phyloP scores from a whole-genome alignment of 2,888 invertebrate species.

The Amaurobius ferox region DNA sequence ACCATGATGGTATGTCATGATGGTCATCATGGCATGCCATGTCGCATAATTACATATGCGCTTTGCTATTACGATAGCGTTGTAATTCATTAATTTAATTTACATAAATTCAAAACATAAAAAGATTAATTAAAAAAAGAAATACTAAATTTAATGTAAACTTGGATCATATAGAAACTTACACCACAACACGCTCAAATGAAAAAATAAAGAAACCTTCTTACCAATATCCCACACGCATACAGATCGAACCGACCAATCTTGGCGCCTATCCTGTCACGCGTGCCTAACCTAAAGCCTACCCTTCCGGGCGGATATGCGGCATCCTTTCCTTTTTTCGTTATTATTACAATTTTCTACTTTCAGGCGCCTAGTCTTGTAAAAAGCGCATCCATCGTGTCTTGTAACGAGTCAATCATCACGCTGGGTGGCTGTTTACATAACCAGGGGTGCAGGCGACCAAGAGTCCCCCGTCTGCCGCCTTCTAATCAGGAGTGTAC shows the following conservation, averaged over 20 bases:
- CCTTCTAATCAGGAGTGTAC: constrained; percentile 53
- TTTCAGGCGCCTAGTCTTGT: constrained; percentile 41
- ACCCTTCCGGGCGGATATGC: constrained; percentile 4
- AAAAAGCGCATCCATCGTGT: constrained; percentile 49
- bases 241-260: background rate
- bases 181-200: too few relatives aligned
- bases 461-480: constrained; percentile 4
- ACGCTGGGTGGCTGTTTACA: constrained; percentile 67
- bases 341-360: background rate
- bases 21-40: too few relatives aligned
- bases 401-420: constrained; percentile 65
- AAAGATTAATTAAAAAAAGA: too few relatives aligned
- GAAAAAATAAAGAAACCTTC: too few relatives aligned
- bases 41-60: too few relatives aligned
- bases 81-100: too few relatives aligned
- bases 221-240: background rate
- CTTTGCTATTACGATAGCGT: too few relatives aligned
- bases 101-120: too few relatives aligned
- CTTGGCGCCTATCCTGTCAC: background rate
- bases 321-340: background rate
- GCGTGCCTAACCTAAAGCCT: background rate
- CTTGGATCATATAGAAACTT: too few relatives aligned
- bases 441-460: constrained; percentile 15
- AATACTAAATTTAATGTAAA: too few relatives aligned
- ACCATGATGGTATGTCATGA: too few relatives aligned